phyloP scores from a whole-genome alignment of 1,140 invertebrate species.

The Psix sp. region DNA sequence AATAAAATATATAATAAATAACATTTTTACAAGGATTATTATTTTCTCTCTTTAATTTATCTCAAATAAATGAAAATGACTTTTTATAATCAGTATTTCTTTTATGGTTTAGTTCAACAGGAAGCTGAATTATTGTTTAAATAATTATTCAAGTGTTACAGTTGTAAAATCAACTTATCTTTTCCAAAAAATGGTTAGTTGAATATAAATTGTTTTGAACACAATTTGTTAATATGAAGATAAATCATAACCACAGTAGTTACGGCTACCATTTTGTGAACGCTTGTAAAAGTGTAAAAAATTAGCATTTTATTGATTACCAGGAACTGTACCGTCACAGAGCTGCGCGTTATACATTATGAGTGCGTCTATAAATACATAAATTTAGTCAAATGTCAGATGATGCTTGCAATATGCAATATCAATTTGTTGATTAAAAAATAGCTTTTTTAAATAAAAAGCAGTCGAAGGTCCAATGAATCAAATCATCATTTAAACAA shows the following conservation, averaged over 20 bases:
- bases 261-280: constrained; percentile 54
- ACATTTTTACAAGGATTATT: no score
- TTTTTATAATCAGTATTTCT: no score
- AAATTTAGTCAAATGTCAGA: constrained; percentile 63
- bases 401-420: constrained; percentile 18
- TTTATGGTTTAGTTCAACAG: no score
- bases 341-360: constrained; percentile 64
- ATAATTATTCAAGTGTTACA: no score
- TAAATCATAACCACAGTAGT: constrained; percentile 26
- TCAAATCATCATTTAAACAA: no score
- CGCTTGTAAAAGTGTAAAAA: constrained; percentile 74
- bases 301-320: constrained; percentile 79
- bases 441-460: no score
- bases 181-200: not conserved
- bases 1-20: no score
- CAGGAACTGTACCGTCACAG: constrained; percentile 62
- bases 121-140: no score
- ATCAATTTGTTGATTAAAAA: constrained; percentile 13
- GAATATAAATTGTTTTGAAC: not conserved
- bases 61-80: no score
- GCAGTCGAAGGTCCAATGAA: no score
- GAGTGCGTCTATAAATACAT: constrained; percentile 69
- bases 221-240: not conserved
- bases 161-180: no score
- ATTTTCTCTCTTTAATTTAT: no score